Evolutionary conservation across 2,888 invertebrate species (phyloP).

Genomic region (Mesodorylaimus sp.): DNA sequence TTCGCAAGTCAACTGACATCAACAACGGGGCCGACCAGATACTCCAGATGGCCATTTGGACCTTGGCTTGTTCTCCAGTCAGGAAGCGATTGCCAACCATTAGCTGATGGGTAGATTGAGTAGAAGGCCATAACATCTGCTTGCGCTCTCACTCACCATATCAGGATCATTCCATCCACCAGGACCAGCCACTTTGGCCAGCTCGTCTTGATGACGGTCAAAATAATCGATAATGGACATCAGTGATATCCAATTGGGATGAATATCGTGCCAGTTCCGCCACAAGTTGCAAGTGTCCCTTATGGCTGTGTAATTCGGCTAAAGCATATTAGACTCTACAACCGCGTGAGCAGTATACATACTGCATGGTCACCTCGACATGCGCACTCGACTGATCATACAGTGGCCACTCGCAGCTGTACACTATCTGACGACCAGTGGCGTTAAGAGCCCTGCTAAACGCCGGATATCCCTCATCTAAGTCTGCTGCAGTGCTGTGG

Average conservation of each 20-base stretch:
- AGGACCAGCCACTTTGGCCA: conserved; percentile 75
- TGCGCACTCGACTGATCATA: conserved; percentile 37
- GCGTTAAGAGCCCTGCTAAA: conserved; percentile 69
- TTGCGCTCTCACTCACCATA: conserved; percentile 56
- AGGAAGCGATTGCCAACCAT: conserved; percentile 84
- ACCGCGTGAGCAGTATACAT: no score
- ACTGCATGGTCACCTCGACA: not conserved
- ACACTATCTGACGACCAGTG: conserved; percentile 73
- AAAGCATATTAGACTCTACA: no score
- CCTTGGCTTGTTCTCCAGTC: conserved; percentile 61
- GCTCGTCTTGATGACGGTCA: conserved; percentile 72
- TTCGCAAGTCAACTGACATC: conserved; percentile 78
- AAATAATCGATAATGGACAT: conserved; percentile 82
- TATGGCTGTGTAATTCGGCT: conserved; percentile 72
- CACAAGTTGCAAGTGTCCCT: conserved; percentile 75
- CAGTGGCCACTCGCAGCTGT: conserved; percentile 92
- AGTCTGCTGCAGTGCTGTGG: conserved; percentile 54
- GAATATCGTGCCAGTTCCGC: conserved; percentile 86
- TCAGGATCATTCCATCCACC: conserved; percentile 96
- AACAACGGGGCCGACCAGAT: conserved; percentile 81
- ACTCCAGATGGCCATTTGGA: conserved; percentile 91
- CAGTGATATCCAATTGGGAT: conserved; percentile 81
- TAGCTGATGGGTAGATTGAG: no score
- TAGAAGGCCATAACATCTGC: no score
- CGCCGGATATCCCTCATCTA: conserved; percentile 58